These are phyloP conservation scores for Phenganax subtilis DNA, from an alignment of 92 coral and sea anemone species.

Conservation along the genomic window DNA sequence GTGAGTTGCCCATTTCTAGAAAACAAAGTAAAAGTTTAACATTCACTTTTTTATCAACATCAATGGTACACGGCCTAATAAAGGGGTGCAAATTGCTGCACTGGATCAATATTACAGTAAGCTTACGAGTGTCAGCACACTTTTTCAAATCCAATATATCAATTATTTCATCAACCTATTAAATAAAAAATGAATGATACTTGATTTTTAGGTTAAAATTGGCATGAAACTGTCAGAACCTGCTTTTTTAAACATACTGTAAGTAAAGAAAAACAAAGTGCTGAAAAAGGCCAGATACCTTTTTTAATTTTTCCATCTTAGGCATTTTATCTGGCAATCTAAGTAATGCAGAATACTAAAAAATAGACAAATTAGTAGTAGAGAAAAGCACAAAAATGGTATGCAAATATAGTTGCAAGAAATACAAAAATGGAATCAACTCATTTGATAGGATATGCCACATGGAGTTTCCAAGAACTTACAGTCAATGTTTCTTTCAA, in stretches of 20 bases:
- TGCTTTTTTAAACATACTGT: background rate
- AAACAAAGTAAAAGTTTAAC: slow-evolving; percentile 8
- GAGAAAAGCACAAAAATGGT: background rate
- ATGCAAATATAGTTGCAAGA: too few relatives aligned
- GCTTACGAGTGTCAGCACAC: slow-evolving; percentile 79
- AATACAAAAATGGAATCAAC: background rate
- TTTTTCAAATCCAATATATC: slow-evolving; percentile 77
- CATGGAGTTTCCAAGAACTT: slow-evolving; percentile 24
- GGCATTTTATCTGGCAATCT: slow-evolving; percentile 86
- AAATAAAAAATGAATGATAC: background rate
- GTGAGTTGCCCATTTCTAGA: slow-evolving; percentile 75
- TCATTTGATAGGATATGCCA: background rate
- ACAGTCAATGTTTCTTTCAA: slow-evolving; percentile 85
- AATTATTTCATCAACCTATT: slow-evolving; percentile 82
- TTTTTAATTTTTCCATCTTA: slow-evolving; percentile 66
- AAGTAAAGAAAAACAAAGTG: background rate
- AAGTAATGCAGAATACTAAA: slow-evolving; percentile 87
- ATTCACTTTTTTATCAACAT: slow-evolving; percentile 1
- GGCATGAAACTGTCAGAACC: too few relatives aligned
- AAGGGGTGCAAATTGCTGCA: background rate
- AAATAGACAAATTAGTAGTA: background rate
- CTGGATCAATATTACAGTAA: background rate
- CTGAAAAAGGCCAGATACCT: slow-evolving; percentile 47
- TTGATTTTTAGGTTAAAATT: too few relatives aligned
- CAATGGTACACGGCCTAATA: background rate